Evolutionary conservation across 2,797 vertebrate species (phyloP).

Genomic region (Hippocampus kuda): DNA sequence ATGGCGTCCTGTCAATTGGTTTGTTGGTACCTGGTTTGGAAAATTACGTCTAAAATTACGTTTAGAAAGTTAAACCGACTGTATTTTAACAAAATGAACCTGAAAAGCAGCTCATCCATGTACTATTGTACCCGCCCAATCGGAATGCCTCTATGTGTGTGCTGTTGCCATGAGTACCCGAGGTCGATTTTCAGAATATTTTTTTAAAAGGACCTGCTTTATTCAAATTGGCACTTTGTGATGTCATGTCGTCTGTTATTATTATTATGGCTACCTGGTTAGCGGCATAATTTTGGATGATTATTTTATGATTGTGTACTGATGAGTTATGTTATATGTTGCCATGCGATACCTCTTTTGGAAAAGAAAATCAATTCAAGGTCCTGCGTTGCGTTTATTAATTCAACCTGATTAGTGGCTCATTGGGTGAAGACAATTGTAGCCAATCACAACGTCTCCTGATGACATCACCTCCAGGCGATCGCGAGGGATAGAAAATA

Average conservation of each 20-base stretch:
- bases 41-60: not conserved
- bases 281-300: too few species aligned
- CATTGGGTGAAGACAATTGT: not conserved
- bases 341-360: not conserved
- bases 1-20: not conserved
- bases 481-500: not conserved
- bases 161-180: too few species aligned
- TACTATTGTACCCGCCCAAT: too few species aligned
- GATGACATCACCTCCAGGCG: conserved; percentile 1
- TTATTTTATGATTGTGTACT: not conserved
- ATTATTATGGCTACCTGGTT: not conserved
- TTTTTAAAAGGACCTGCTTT: not conserved
- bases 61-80: not conserved
- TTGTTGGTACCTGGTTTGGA: not conserved
- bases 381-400: not conserved
- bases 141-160: too few species aligned
- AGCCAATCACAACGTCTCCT: conserved; percentile 1
- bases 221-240: not conserved
- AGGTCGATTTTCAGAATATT: not conserved
- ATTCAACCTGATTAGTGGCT: not conserved
- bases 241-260: not conserved
- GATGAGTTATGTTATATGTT: not conserved
- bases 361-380: too few species aligned
- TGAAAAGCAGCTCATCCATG: too few species aligned
- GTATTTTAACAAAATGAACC: too few species aligned